Conservation (phyloP, 2,888 invertebrate genomes). For the Ennomos quercinarius region DNA sequence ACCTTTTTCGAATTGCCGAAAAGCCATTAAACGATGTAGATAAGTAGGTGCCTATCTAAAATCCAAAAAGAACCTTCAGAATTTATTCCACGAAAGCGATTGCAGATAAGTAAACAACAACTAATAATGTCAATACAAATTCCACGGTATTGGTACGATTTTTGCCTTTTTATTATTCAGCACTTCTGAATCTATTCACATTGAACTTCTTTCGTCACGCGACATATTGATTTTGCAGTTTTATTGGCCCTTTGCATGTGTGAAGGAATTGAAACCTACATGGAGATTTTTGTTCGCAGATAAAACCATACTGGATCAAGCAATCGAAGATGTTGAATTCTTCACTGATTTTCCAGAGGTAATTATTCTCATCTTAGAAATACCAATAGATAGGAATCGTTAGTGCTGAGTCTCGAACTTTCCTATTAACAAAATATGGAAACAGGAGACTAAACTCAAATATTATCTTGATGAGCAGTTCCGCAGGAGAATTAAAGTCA, state of each 20-base stretch:
- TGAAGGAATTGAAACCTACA: constrained; percentile 24
- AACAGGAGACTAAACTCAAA: too few relatives aligned
- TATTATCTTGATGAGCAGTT: too few relatives aligned
- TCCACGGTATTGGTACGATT: constrained; percentile 31
- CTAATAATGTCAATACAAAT: constrained; percentile 31
- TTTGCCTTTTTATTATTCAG: constrained; percentile 59
- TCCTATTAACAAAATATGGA: too few relatives aligned
- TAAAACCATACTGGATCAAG: constrained; percentile 88
- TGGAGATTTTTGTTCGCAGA: constrained; percentile 78
- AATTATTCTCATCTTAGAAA: not conserved
- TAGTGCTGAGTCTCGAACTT: too few relatives aligned
- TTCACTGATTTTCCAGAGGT: constrained; percentile 85
- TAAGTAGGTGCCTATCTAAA: not conserved
- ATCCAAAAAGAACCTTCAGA: constrained; percentile 14
- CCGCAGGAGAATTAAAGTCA: too few relatives aligned
- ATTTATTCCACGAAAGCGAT: constrained; percentile 18
- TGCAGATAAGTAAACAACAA: constrained; percentile 29
- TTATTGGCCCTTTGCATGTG: constrained; percentile 35
- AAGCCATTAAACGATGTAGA: too few relatives aligned
- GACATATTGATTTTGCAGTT: constrained; percentile 51
- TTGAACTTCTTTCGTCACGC: constrained; percentile 58
- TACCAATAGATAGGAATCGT: too few relatives aligned
- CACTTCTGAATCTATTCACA: constrained; percentile 54
- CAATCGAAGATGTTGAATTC: constrained; percentile 87
- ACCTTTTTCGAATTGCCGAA: too few relatives aligned